These are phyloP conservation scores for human DNA, from an alignment of 2,113 vertebrate species.

Conservation along the genomic window GRCh38 chr6:30181001-30181500, in stretches of 20 bases:
- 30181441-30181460: no score
- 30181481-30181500: no score
- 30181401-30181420: background rate
- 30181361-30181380: background rate
- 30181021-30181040: background rate
- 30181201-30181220: background rate
- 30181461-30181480: no score
- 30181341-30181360: background rate
- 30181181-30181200: background rate
- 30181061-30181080: background rate
- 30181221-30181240: background rate
- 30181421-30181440: no score
- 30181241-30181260: background rate
- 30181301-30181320: background rate
- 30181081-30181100: no score
- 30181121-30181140: background rate
- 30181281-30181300: background rate
- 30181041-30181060: background rate
- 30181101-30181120: background rate
- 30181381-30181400: background rate
- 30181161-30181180: background rate
- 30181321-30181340: background rate
- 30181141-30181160: background rate
- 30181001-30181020: background rate
- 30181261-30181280: background rate